These are phyloP conservation scores for Subanguina moxae DNA, from an alignment of 1,140 invertebrate genomes.

Conservation along the genomic window DNA sequence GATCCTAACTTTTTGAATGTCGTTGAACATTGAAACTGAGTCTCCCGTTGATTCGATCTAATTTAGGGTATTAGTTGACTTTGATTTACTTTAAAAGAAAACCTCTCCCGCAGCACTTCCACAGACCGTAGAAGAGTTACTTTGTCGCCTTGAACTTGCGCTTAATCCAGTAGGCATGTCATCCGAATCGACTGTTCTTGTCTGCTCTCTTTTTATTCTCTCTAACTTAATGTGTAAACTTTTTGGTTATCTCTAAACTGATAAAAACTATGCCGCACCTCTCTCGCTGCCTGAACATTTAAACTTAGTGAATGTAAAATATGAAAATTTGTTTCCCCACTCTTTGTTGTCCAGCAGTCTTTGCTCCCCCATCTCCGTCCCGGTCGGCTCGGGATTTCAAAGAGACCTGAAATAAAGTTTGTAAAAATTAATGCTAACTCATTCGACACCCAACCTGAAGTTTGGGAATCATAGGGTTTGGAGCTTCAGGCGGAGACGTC, in stretches of 20 bases:
- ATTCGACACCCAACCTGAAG: constrained; percentile 23
- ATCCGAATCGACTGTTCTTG: constrained; percentile 28
- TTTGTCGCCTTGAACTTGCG: constrained; percentile 13
- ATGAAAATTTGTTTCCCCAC: constrained; percentile 6
- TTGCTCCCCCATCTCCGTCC: constrained; percentile 19
- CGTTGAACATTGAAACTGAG: neutral
- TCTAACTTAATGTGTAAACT: constrained; percentile 47
- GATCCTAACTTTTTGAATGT: neutral
- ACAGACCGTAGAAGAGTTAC: constrained; percentile 7
- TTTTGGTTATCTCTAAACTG: too few relatives aligned
- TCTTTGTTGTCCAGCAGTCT: constrained; percentile 51
- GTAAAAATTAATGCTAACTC: neutral
- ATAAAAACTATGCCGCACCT: too few relatives aligned
- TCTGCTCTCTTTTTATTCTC: constrained; percentile 51
- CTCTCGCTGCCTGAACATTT: too few relatives aligned
- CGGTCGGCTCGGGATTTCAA: constrained; percentile 18
- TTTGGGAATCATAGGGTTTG: constrained; percentile 57
- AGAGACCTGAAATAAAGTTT: constrained; percentile 13
- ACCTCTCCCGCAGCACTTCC: neutral
- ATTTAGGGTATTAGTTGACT: neutral
- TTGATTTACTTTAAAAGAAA: neutral
- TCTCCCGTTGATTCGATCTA: neutral
- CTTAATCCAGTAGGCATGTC: constrained; percentile 11
- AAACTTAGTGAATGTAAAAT: too few relatives aligned
- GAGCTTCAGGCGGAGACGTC: constrained; percentile 32